phyloP scores from a whole-genome alignment of 2,113 vertebrate species.

The Otus sunia region DNA sequence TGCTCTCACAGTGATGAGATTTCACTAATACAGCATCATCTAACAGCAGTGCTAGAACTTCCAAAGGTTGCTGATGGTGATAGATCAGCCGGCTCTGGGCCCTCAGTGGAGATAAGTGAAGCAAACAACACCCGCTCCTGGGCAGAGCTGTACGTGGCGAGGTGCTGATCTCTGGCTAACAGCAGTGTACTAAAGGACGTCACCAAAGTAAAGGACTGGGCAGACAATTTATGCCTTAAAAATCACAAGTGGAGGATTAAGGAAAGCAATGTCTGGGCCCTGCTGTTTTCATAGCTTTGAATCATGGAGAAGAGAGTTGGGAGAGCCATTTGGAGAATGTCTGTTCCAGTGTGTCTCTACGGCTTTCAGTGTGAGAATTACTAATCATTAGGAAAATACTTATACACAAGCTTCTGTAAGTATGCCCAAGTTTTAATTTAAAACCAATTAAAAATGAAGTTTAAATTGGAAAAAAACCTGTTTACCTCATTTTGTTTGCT shows the following conservation, averaged over 20 bases:
- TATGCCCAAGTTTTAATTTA: not conserved
- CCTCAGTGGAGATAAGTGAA: not conserved
- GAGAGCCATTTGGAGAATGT: not conserved
- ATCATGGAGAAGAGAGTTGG: not conserved
- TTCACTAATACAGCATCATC: constrained; percentile 40
- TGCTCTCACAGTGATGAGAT: constrained; percentile 59
- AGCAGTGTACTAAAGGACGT: not conserved
- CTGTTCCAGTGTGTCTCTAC: not conserved
- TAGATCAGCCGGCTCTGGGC: not conserved
- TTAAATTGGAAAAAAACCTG: not conserved
- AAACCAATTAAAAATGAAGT: not conserved
- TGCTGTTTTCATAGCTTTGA: not conserved
- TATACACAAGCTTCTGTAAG: not conserved
- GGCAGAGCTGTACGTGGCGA: not conserved
- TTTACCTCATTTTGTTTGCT: not conserved
- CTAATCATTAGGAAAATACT: not conserved
- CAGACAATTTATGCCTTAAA: not conserved
- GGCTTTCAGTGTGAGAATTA: not conserved
- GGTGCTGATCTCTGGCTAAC: not conserved
- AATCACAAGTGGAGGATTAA: not conserved
- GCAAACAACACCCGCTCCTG: not conserved
- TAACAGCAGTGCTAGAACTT: constrained; percentile 23
- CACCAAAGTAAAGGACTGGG: not conserved
- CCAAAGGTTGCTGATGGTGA: not conserved
- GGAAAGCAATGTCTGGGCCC: not conserved